These are phyloP conservation scores for Patagioenas fasciata DNA, from an alignment of 2,113 vertebrate species.

Conservation along the genomic window DNA sequence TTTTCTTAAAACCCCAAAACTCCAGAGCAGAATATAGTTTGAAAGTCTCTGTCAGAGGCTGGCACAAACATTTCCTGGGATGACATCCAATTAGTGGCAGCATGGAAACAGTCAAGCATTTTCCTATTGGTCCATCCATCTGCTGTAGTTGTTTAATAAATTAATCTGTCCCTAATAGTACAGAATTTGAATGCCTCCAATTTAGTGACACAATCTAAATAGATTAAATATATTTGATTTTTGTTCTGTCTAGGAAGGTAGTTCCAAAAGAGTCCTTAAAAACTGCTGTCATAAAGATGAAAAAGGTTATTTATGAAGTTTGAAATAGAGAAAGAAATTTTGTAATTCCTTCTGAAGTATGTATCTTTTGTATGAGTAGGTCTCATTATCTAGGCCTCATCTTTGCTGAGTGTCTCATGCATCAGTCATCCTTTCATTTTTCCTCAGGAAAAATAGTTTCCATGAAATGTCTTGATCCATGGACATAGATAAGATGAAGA, in stretches of 20 bases:
- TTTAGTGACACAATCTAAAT: background rate
- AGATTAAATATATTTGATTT: background rate
- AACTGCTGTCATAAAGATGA: background rate
- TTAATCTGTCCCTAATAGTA: background rate
- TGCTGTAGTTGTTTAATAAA: background rate
- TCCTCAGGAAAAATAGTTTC: background rate
- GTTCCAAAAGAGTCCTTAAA: fast-evolving
- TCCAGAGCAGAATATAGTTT: background rate
- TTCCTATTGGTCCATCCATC: background rate
- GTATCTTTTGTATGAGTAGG: background rate
- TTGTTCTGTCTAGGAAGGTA: background rate
- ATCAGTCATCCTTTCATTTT: background rate
- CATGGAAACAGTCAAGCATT: background rate
- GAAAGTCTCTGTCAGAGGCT: background rate
- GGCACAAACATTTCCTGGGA: background rate
- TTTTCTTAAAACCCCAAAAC: background rate
- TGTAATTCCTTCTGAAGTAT: background rate
- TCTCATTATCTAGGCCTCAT: background rate
- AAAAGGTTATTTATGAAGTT: background rate
- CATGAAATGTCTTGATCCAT: background rate
- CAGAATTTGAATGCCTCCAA: background rate
- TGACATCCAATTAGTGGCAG: background rate
- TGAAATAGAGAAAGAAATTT: background rate
- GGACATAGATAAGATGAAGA: background rate
- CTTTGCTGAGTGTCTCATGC: background rate